Evolutionary conservation across 2,797 vertebrate species (phyloP).

Genomic region (Melanotaenia trifasciata): DNA sequence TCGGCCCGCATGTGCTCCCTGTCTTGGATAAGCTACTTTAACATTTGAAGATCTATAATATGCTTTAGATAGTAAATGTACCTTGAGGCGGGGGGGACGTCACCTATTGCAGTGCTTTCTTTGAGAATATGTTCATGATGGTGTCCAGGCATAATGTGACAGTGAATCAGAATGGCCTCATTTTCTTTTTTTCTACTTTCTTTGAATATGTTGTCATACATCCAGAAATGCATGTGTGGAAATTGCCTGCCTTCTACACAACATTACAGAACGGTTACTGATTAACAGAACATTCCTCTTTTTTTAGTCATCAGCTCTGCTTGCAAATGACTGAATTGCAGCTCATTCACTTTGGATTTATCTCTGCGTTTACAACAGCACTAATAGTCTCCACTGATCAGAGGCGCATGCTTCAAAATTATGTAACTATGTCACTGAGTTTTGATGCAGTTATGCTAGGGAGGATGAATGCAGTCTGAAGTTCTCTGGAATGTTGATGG

Average conservation of each 20-base stretch:
- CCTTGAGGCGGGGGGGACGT: background rate
- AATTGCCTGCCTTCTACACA: background rate
- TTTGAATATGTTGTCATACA: background rate
- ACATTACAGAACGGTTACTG: constrained; percentile 59
- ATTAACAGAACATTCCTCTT: constrained; percentile 59
- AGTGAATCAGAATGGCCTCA: background rate
- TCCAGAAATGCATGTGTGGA: background rate
- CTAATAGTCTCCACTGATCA: constrained; percentile 42
- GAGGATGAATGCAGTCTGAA: constrained; percentile 26
- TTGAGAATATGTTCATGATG: background rate
- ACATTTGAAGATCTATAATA: background rate
- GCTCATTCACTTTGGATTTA: constrained; percentile 27
- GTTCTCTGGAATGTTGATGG: constrained; percentile 26
- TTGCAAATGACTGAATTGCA: constrained; percentile 56
- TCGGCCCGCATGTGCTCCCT: constrained; percentile 9
- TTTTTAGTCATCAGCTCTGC: constrained; percentile 22
- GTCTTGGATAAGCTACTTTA: background rate
- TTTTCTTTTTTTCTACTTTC: background rate
- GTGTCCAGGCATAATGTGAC: background rate
- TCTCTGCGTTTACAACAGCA: constrained; percentile 26
- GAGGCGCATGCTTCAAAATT: constrained; percentile 40
- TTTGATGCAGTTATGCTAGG: constrained; percentile 17
- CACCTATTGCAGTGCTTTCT: background rate
- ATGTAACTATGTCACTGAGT: constrained; percentile 44
- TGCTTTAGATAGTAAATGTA: background rate